phyloP scores from a whole-genome alignment of 2,797 vertebrate species.

The Pantherophis vulpinus region DNA sequence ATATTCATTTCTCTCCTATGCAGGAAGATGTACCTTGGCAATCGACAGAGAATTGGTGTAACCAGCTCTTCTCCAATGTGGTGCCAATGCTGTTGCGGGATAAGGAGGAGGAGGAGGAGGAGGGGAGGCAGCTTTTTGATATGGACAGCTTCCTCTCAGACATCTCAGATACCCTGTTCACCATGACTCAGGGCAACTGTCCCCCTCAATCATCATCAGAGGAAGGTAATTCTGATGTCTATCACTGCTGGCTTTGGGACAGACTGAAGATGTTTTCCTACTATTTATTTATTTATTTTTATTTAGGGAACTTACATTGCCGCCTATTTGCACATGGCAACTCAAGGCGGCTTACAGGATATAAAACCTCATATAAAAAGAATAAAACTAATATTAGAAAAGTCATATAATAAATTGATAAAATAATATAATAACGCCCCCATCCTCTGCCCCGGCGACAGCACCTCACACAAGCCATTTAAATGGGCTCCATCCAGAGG shows the following conservation, averaged over 20 bases:
- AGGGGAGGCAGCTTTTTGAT: constrained; percentile 85
- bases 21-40: constrained; percentile 73
- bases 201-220: constrained; percentile 76
- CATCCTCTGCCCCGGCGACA: no score
- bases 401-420: no score
- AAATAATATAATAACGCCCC: no score
- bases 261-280: neutral
- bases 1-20: neutral
- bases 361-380: no score
- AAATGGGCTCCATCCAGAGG: no score
- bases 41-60: constrained; percentile 82
- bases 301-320: no score
- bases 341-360: no score
- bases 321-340: no score
- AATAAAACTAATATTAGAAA: no score
- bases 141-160: constrained; percentile 91
- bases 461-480: no score
- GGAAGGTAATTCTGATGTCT: constrained; percentile 75
- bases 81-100: constrained; percentile 77
- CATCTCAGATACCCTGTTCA: constrained; percentile 97
- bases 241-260: neutral
- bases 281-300: no score
- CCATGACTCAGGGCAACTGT: constrained; percentile 88
- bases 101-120: constrained; percentile 74
- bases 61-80: constrained; percentile 85